Evolutionary conservation across 2,888 invertebrate species (phyloP).

Genomic region (Phaedon cochleariae): DNA sequence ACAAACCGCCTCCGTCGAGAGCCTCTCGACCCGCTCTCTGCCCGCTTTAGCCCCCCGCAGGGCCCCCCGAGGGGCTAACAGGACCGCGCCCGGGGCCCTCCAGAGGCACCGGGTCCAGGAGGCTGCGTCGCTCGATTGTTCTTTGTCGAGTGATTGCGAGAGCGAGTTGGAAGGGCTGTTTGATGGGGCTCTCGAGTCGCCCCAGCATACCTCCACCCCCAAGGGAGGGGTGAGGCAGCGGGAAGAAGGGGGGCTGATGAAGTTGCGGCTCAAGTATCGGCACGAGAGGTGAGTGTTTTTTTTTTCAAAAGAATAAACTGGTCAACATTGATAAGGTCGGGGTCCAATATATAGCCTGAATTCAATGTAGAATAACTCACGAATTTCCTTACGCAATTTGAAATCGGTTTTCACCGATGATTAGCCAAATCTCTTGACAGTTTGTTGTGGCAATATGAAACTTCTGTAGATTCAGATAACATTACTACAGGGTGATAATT

Average conservation of each 20-base stretch:
- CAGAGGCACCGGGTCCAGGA: conserved; percentile 40
- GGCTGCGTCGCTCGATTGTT: conserved; percentile 41
- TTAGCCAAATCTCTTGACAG: too few relatives aligned
- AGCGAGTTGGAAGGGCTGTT: conserved; percentile 59
- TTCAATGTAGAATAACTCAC: too few relatives aligned
- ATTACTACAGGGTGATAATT: too few relatives aligned
- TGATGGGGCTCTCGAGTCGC: conserved; percentile 53
- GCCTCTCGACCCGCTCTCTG: conserved; percentile 30
- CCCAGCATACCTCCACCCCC: conserved; percentile 62
- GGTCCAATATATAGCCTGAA: too few relatives aligned
- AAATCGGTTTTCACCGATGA: too few relatives aligned
- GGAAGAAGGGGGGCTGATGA: conserved; percentile 40
- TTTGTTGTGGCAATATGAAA: too few relatives aligned
- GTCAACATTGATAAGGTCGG: too few relatives aligned
- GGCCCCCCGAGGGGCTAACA: conserved; percentile 16
- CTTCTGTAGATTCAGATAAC: too few relatives aligned
- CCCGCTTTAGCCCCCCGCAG: conserved; percentile 17
- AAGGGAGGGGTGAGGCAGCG: conserved; percentile 51
- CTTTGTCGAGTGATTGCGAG: conserved; percentile 56
- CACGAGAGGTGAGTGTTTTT: conserved; percentile 51
- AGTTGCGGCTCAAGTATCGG: conserved; percentile 49
- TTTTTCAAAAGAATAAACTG: too few relatives aligned
- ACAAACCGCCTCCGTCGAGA: conserved; percentile 10
- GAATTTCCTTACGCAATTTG: too few relatives aligned
- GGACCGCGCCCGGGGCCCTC: conserved; percentile 50